Base-by-base conservation (phyloP, 1,140 invertebrate species). In the Kradibia gibbosae region DNA sequence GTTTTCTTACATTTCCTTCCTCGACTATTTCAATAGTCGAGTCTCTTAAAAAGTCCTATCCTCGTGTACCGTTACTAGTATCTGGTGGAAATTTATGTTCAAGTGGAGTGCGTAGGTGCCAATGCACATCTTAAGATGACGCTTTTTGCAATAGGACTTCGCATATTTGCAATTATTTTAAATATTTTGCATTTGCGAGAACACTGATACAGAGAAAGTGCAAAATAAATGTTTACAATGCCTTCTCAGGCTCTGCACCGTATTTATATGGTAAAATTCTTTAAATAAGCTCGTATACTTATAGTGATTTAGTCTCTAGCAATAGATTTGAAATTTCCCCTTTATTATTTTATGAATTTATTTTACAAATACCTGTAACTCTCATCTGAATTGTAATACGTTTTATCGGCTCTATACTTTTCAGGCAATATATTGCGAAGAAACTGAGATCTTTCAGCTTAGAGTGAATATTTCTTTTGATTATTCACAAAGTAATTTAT, bases 81-180 rank as follows among this genome's bases (percentile, higher is more conserved):
- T 42, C 65, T 70, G 3, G 74, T 25, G 74, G 62, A 45, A 76
- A 50, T 42, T 45, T 76, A 75, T 75, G 55, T 42, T 10, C 31
- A 11, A 42, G 8, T 57, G 20, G 3, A n/a, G 36, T 13, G 75
- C 34, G 57, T 77, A 57, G 75, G 75, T 50, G 75, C n/a, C 20
- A 22, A 1, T n/a, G 48, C 31, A 13, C 25, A 48, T 15, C 0
- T 71, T 31, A 25, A 15, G 22, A 57, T 55, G 53, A 57, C 39
- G 53, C 28, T 53, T 36, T 73, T 53, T 20, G 48, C 48, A 50
- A 67, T 39, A 34, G 11, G 15, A 20, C 11, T 20, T 7, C 22
- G 48, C 34, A 74, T 57, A 57, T 13, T 75, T 75, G 53, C 20
- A 36, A 75, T 75, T 75, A 36, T 75, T 34, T 74, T 39, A 25